Evolutionary conservation across 2,113 vertebrate genomes (phyloP), one percentile per base, ranked within the genome.

Genomic region (Aptenodytes patagonicus): DNA sequence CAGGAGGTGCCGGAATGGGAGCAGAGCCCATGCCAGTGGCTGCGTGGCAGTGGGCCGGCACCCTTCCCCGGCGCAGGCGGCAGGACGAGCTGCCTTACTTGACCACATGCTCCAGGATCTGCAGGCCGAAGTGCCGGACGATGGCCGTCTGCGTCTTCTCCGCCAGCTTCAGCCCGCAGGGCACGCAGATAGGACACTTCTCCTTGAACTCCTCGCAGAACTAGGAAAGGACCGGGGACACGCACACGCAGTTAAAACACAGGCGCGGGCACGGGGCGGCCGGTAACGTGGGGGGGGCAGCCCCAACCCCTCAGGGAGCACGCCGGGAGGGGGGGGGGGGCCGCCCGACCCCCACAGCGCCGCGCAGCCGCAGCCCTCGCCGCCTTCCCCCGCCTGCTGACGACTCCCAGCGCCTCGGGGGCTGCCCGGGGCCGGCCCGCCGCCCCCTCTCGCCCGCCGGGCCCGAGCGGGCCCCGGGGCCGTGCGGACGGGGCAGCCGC

Each of bases 121-220:
- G 99, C 96, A 99, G 98, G 73, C 99, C 99, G 90, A 99, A 99
- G 97, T 99, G 99, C 97, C 99, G 98, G 95, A 99, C 98, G 85
- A 99, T 98, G 83, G 99, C 98, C 18, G 98, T 97, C 65, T 99
- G 99, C 9, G 98, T 98, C 98, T 99, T 99, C 94, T 99, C 99
- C 2, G 99, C 99, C 94, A 99, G 94, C 95, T 98, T 99, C 95
- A 99, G 98, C 83, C 99, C 99, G 93, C 99, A 99, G 54, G 99
- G 99, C n/a, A 99, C 98, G 92, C 99, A 99, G 57, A 99, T 97
- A 15, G 99, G 98, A 87, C 99, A 99, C 40, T 99, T 99, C 97
- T 99, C 99, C 98, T 99, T 99, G 98, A 99, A 99, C 68, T 99
- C 99, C 94, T 99, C 99, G 97, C 99, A 99, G 96, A 99, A 99